Conservation (phyloP, 2,797 vertebrate genomes). For the Pangasius larnaudii region DNA sequence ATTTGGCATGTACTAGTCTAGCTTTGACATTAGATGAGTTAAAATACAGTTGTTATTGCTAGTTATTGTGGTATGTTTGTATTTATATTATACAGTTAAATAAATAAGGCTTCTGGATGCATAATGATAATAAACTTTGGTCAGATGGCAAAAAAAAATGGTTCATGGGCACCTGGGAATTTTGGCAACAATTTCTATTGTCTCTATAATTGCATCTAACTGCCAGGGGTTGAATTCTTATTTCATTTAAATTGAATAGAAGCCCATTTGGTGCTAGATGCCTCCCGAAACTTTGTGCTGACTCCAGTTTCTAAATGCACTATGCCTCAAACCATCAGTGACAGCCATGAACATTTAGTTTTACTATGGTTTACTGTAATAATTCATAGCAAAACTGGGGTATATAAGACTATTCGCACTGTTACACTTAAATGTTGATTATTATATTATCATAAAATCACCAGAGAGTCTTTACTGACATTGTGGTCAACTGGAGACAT, state of each 20-base stretch:
- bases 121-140: background rate
- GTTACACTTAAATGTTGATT: background rate
- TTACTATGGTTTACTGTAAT: too few relatives aligned
- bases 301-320: background rate
- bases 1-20: background rate
- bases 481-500: background rate
- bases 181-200: background rate
- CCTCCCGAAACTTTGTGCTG: conserved; percentile 13
- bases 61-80: background rate
- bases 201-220: conserved; percentile 3
- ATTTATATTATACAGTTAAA: background rate
- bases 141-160: background rate
- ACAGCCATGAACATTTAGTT: conserved; percentile 1
- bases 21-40: background rate
- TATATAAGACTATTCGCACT: background rate
- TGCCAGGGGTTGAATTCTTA: background rate
- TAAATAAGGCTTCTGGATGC: background rate
- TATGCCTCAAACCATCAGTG: background rate
- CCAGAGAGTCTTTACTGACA: background rate
- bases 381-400: background rate
- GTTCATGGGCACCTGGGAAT: background rate
- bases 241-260: background rate
- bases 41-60: too few relatives aligned
- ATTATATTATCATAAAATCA: conserved; percentile 7
- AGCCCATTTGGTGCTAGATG: background rate